These are phyloP conservation scores for Salarias fasciatus DNA, from an alignment of 2,797 vertebrate species.

Conservation along the genomic window DNA sequence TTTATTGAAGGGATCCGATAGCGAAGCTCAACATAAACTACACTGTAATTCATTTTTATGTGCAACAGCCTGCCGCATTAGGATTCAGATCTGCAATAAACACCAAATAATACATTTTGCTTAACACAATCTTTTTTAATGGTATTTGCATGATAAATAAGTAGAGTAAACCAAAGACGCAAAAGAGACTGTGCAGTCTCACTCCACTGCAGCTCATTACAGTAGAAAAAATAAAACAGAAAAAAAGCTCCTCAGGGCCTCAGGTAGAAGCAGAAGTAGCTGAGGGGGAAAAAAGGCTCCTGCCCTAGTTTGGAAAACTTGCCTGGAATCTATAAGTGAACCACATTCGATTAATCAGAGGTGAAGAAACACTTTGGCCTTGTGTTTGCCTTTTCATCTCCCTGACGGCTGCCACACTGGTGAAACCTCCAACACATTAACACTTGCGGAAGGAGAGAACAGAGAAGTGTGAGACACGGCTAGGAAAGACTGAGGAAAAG, in stretches of 20 bases:
- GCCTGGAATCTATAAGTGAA: constrained; percentile 28
- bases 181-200: constrained; percentile 1
- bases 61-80: constrained; percentile 4
- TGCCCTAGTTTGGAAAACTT: constrained; percentile 51
- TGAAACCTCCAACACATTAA: constrained; percentile 44
- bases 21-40: constrained; percentile 22
- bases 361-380: constrained; percentile 6
- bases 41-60: not conserved
- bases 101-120: constrained; percentile 9
- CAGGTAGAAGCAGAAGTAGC: constrained; percentile 17
- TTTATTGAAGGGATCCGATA: constrained; percentile 30
- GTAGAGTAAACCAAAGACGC: constrained; percentile 6
- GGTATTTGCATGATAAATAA: constrained; percentile 23
- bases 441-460: constrained; percentile 17
- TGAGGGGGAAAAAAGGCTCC: constrained; percentile 10
- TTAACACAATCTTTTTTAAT: constrained; percentile 5
- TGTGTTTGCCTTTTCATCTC: constrained; percentile 42
- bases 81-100: constrained; percentile 18
- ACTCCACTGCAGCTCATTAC: constrained; percentile 36
- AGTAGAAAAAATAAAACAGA: constrained; percentile 12
- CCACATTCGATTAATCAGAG: constrained; percentile 43
- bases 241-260: constrained; percentile 30
- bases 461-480: not conserved
- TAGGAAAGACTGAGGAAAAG: constrained; percentile 28
- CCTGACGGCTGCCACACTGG: constrained; percentile 23